Percentiles rank a stretch among this genome's conserved stretches.
Evolutionary conservation across 2,113 vertebrate genomes (phyloP).

Genomic region (Oostethus manadensis): DNA sequence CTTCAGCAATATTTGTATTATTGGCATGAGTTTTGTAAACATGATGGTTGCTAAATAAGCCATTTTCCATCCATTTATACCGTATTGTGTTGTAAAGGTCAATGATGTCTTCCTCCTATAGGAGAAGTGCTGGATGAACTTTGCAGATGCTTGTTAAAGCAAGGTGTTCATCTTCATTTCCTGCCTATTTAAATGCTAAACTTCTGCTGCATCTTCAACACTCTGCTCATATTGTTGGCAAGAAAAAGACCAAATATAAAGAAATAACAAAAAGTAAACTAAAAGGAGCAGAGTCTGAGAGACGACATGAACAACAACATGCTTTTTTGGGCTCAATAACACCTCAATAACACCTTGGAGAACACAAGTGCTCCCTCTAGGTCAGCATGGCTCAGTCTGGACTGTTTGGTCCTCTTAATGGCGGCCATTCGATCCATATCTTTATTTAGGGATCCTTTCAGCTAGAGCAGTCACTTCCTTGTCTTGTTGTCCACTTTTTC

Average conservation of each 20-base stretch:
- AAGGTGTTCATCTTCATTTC: too few relatives aligned
- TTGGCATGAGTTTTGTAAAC: too few relatives aligned
- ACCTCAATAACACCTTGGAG: slow-evolving; percentile 23
- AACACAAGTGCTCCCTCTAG: slow-evolving; percentile 12
- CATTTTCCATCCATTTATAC: too few relatives aligned
- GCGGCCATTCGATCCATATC: slow-evolving; percentile 8
- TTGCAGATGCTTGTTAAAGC: too few relatives aligned
- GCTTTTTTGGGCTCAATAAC: slow-evolving; percentile 32
- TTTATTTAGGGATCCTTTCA: background rate
- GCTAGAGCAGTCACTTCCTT: background rate
- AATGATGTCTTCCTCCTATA: too few relatives aligned
- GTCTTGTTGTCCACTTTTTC: background rate
- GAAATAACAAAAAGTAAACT: background rate
- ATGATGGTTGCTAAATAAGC: too few relatives aligned
- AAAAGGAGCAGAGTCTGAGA: slow-evolving; percentile 18
- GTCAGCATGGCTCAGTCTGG: background rate
- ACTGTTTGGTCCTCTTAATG: slow-evolving; percentile 1
- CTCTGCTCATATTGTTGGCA: slow-evolving; percentile 34
- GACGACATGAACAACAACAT: slow-evolving; percentile 8
- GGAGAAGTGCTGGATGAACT: too few relatives aligned
- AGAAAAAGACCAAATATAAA: slow-evolving; percentile 1
- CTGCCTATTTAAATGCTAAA: too few relatives aligned
- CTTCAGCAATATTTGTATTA: too few relatives aligned
- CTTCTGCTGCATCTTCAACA: background rate
- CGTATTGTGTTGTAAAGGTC: too few relatives aligned